Evolutionary conservation across 2,797 vertebrate genomes (phyloP), one percentile per base, ranked within the genome.

Genomic region (Heliangelus exortis): DNA sequence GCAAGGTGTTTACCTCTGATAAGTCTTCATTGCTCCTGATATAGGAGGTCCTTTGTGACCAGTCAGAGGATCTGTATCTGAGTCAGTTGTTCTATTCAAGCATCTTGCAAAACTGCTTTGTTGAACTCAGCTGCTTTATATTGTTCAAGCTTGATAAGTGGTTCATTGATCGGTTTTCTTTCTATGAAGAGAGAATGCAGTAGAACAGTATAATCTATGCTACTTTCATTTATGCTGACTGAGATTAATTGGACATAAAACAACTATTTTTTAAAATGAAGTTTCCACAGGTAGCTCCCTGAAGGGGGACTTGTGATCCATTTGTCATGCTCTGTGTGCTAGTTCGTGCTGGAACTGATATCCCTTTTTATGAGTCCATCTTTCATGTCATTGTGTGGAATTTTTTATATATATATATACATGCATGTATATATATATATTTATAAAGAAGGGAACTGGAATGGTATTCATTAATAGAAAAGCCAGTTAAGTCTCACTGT

Each of bases 1-100:
- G 90, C 53, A 87, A 92, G 90, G 86, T 90, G 86, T 93, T 95
- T 94, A 81, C 89, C 89, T 87, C 72, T 89, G 81, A 80, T 93
- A 94, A 93, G 90, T 94, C 51, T 55, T 85, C 92, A 91, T 92
- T 94, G 43, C 78, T 87, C 20, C 58, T 96, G 89, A 89, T 93
- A 75, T 16, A 26, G 47, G 39, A 90, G 31, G 47, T 92, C 84
- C 58, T 95, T 84, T 66, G 84, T 95, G 93, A 75, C 75, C 87
- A 91, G 76, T 82, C 90, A 87, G 73, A 78, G 75, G 85, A 72
- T 75, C 58, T 73, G 74, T 92, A 75, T 94, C 76, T 66, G 39
- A 76, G 55, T 50, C 22, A 67, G 88, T 92, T 79, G 45, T 89
- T 55, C 79, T 93, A 6, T 90, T 94, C 83, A 76, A 31, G 54